Base-by-base conservation (phyloP, 2,888 invertebrate species). In the Antitype chi region DNA sequence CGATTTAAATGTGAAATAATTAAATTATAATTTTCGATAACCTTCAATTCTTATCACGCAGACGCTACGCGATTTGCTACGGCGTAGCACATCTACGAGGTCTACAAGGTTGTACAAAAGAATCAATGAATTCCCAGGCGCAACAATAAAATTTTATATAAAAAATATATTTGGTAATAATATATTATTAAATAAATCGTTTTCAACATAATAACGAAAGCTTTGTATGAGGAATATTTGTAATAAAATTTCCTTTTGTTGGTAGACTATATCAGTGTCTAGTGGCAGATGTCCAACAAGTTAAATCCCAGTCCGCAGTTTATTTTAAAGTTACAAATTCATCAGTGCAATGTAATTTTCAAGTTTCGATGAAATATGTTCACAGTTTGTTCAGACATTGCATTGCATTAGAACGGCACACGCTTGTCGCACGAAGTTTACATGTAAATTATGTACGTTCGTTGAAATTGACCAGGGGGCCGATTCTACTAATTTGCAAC, bases 101-200 rank as follows among this genome's bases (percentile, higher is more conserved):
- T 23, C 75, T 38, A 55, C 74, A 8, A 13, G 15, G 20, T 69
- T 69, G 8, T 55, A 73, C 13, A 9, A 73, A 72, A 43, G 9
- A 28, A 13, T 28, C 0, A 28, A 43, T 8, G 8, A 70, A 17
- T 69, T 47, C 13, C 28, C 28, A 28, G 17, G n/a, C 28, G 20
- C 17, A 47, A 70, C 17, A 28, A 28, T 23, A 11, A 15, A 20
- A 70, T 47, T n/a, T 23, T 4, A 32, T 2, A 4, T 4, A 32
- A 2, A 32, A 32, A 32, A 32, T 32, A 32, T 32, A 32, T 32
- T 32, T 32, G 32, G 4, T 2, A 32, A 2, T 32, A 32, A 32
- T 32, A 32, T 1, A 32, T 32, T 32, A 32, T 2, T 32, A 1
- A 32, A 43, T 43, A 43, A 43, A 43, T 43, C 8, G n/a, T 55